phyloP scores from a whole-genome alignment of 2,888 invertebrate species.

The Ormyrus nitidulus region DNA sequence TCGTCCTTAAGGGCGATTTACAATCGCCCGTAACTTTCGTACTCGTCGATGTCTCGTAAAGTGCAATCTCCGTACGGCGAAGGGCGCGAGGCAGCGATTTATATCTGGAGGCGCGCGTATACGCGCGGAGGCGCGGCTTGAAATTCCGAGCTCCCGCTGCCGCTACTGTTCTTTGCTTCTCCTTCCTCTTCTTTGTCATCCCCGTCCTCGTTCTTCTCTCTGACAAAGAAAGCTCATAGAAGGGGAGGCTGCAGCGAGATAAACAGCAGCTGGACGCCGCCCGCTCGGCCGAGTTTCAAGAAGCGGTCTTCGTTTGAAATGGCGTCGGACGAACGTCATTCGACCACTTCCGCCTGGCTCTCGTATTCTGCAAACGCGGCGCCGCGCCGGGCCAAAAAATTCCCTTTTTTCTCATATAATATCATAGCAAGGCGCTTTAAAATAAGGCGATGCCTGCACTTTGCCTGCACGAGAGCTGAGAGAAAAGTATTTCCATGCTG shows the following conservation, averaged over 20 bases:
- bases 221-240: constrained; percentile 37
- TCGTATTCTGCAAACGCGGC: neutral
- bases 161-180: constrained; percentile 12
- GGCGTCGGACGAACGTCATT: constrained; percentile 35
- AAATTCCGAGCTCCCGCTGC: constrained; percentile 44
- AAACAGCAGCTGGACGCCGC: constrained; percentile 55
- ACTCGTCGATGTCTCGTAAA: constrained; percentile 58
- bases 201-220: constrained; percentile 9
- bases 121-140: constrained; percentile 21
- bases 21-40: constrained; percentile 54
- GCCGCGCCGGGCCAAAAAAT: constrained; percentile 5
- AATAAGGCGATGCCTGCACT: neutral
- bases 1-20: constrained; percentile 55
- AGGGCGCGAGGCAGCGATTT: constrained; percentile 9
- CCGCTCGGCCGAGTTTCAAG: constrained; percentile 59
- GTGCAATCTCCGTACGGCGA: constrained; percentile 48
- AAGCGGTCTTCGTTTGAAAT: constrained; percentile 61
- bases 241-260: constrained; percentile 15
- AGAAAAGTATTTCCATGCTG: too few relatives aligned
- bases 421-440: too few relatives aligned
- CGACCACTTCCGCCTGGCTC: constrained; percentile 36
- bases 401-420: neutral
- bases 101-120: neutral
- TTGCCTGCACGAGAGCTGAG: neutral
- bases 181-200: neutral